Conservation (phyloP, 1,140 invertebrate genomes). For the Drosophila auraria region DNA sequence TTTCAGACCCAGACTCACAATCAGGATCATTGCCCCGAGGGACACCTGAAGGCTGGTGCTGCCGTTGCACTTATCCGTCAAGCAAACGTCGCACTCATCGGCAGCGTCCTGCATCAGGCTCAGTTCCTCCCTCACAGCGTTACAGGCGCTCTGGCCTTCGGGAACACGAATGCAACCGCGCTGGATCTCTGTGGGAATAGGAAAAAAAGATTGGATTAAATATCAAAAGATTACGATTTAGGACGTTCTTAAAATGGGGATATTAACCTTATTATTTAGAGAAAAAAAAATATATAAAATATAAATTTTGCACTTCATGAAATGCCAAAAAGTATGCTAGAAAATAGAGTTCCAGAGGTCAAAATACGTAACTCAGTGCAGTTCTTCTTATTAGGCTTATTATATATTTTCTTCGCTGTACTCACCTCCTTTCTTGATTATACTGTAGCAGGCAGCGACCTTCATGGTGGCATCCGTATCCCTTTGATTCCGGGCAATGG, state of each 20-base stretch:
- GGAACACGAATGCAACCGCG: conserved; percentile 66
- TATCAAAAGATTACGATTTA: neutral
- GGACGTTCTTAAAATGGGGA: no score
- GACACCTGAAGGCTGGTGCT: conserved; percentile 55
- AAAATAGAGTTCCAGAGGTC: no score
- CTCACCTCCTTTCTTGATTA: conserved; percentile 53
- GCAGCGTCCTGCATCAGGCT: neutral
- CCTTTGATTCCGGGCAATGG: conserved; percentile 16
- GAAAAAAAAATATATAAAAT: no score
- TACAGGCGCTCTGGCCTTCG: conserved; percentile 37
- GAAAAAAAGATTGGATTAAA: neutral
- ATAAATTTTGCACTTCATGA: no score
- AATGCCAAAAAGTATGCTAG: no score
- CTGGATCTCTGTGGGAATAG: conserved; percentile 25
- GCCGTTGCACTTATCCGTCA: conserved; percentile 64
- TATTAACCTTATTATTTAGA: no score
- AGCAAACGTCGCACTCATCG: conserved; percentile 59
- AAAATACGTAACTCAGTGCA: no score
- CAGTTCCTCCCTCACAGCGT: conserved; percentile 46
- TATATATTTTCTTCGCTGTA: neutral
- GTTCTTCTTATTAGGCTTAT: neutral
- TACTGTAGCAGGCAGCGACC: conserved; percentile 65
- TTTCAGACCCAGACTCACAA: conserved; percentile 48
- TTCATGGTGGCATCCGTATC: conserved; percentile 14
- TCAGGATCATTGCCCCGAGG: conserved; percentile 50